Base-by-base conservation (phyloP, 2,888 invertebrate genomes). In the Ceriagrion tenellum region DNA sequence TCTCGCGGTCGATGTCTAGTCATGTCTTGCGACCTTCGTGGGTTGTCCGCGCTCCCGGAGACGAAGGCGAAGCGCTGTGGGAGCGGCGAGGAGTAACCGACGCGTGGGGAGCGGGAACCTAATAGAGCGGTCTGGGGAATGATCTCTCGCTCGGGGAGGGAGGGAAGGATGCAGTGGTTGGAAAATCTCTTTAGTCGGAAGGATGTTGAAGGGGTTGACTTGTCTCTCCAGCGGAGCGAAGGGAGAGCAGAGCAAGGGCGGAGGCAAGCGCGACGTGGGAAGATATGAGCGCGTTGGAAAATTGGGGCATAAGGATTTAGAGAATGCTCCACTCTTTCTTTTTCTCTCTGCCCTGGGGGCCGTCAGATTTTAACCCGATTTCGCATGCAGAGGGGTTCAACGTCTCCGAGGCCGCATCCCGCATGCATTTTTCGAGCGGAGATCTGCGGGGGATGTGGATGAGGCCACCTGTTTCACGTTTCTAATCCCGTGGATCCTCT, bases 261-360 rank as follows among this genome's bases (percentile, higher is more conserved):
- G 10, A 69, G n/a, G 69, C n/a, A 69, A 23, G 20, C 59, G 59
- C 16, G 59, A 59, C 59, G 69, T 59, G 59, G 59, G 12, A 18
- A 26, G 69, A n/a, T 26, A 47, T 47, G 47, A 69, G 69, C 23
- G 30, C 16, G 35, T 26, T 35, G 26, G 81, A 81, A 81, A 81
- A 81, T 81, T 81, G 81, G 81, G 81, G 81, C 81, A 59, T 59
- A 81, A 35, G 81, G 81, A 81, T 26, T 81, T 81, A 35, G 18
- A 16, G 35, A 81, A 81, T 81, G 30, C 30, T 81, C 26, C 12
- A 26, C 35, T 81, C 35, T 35, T n/a, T 35, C 18, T n/a, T 3
- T n/a, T 81, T 81, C 35, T 81, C 81, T 35, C n/a, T 35, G 26
- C 81, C 30, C 81, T 16, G 59, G 81, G 81, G 35, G 81, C 81